These are phyloP conservation scores for Metopolophium dirhodum DNA, from an alignment of 1,140 invertebrate species.

Conservation along the genomic window DNA sequence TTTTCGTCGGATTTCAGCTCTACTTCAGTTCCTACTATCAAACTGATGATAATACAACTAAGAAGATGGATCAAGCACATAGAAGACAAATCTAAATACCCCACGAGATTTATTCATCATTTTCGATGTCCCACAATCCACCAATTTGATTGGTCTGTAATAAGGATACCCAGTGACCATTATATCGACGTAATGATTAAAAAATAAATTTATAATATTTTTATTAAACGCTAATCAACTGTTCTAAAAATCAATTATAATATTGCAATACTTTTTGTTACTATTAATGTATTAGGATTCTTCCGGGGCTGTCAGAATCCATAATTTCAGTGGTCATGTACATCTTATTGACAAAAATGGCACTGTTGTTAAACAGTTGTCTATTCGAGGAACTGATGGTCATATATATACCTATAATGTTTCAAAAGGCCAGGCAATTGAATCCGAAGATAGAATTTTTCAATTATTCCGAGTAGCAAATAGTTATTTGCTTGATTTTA, in stretches of 20 bases:
- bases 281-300: not conserved
- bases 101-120: not conserved
- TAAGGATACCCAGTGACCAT: not conserved
- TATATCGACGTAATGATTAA: slow-evolving; percentile 6
- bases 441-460: slow-evolving; percentile 32
- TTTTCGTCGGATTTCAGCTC: slow-evolving; percentile 2
- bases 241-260: not conserved
- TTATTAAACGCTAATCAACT: not conserved
- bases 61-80: slow-evolving; percentile 22
- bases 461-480: slow-evolving; percentile 34
- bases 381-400: slow-evolving; percentile 46
- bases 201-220: not conserved
- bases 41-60: not conserved
- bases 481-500: slow-evolving; percentile 32
- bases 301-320: not conserved
- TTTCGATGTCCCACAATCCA: not conserved
- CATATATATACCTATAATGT: slow-evolving; percentile 21
- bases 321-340: slow-evolving; percentile 32
- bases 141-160: slow-evolving; percentile 39
- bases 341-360: slow-evolving; percentile 31
- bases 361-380: slow-evolving; percentile 35
- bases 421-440: not conserved
- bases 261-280: not conserved
- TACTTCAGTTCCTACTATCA: not conserved
- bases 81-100: not conserved